Conservation (phyloP, 1,140 invertebrate genomes). For the Glossosoma conforme region DNA sequence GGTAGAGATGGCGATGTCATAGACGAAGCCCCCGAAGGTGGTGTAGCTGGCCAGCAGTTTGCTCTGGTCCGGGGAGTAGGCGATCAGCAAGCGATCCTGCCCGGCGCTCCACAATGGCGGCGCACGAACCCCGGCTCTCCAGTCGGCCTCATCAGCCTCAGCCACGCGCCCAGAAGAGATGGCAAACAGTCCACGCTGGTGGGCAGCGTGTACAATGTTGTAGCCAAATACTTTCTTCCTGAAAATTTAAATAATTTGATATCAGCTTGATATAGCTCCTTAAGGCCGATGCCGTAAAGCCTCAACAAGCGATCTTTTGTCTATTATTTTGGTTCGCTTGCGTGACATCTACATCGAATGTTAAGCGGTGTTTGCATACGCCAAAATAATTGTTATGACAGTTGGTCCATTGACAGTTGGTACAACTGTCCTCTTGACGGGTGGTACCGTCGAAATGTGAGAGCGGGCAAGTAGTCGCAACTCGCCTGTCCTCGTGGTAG, state of each 20-base stretch:
- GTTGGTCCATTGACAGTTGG: no score
- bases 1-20: constrained; percentile 60
- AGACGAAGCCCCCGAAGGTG: constrained; percentile 62
- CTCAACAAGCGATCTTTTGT: no score
- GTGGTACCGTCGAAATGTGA: no score
- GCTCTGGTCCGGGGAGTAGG: constrained; percentile 44
- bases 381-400: no score
- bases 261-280: no score
- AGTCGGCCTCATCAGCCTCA: neutral
- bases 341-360: no score
- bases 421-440: no score
- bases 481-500: no score
- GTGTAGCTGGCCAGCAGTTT: constrained; percentile 48
- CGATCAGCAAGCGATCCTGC: constrained; percentile 60
- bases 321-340: no score
- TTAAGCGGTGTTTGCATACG: no score
- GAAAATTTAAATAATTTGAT: constrained; percentile 6
- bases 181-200: constrained; percentile 18
- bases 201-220: constrained; percentile 17
- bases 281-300: no score
- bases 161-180: constrained; percentile 5
- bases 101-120: constrained; percentile 54
- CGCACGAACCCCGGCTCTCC: neutral
- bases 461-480: no score
- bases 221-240: constrained; percentile 11